Evolutionary conservation across 2,113 vertebrate species (phyloP), one percentile per base, ranked within the genome.

Genomic region (Phoenicopterus ruber): DNA sequence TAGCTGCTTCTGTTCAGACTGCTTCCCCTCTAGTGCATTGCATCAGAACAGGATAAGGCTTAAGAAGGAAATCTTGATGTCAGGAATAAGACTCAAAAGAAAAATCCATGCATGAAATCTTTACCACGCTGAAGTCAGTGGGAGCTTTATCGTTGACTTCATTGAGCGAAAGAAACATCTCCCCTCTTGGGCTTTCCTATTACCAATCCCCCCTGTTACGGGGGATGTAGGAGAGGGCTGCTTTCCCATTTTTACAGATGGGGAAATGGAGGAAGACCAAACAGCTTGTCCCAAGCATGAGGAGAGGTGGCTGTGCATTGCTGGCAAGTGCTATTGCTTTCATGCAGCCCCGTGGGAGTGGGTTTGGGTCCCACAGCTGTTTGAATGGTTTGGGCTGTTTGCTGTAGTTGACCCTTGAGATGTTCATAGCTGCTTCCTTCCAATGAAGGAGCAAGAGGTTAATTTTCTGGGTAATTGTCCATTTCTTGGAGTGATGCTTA

Each of bases 301-400:
- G 7, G 19, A 65, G 55, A 49, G 21, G n/a, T 65, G 47, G 11
- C 17, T 90, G 13, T 91, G 50, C 46, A 19, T 67, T 2, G 0
- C 20, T 84, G 40, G 18, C 6, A 0, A 25, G 38, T 11, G 22
- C 38, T 84, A 9, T 38, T 79, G 65, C 47, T 72, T 59, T 87
- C 42, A 47, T 3, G 11, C 16, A 90, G 50, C 19, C 54, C 52
- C 28, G 19, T 0, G 0, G 22, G 20, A 59, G 14, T 13, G 24
- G 17, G 6, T 34, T 57, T 65, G 34, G 24, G 9, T 65, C 44
- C 49, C n/a, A 17, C 2, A 1, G 11, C 28, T 83, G 44, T 78
- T 77, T 44, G 17, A 29, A 19, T 18, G 9, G 18, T 67, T 82
- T 40, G 18, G 40, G 18, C 55, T 74, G 13, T 50, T 86, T 21